Evolutionary conservation across 2,113 vertebrate species (phyloP).

Genomic region (Podilymbus podiceps): DNA sequence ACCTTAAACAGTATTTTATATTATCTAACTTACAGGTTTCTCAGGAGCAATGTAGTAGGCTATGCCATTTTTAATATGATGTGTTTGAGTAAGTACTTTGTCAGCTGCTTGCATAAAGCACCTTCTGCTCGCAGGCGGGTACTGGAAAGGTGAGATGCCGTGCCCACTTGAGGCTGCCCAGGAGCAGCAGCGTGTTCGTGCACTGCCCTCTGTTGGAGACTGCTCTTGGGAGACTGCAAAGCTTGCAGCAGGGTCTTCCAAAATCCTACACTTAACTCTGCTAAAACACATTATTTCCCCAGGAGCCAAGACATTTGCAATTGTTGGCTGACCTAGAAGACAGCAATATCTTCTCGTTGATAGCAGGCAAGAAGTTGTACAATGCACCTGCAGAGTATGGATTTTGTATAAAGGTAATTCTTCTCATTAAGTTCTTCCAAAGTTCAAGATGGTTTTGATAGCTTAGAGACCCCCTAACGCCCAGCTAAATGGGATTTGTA

Average conservation of each 20-base stretch:
- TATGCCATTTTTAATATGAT: neutral
- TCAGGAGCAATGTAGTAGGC: neutral
- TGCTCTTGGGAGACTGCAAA: neutral
- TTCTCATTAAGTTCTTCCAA: neutral
- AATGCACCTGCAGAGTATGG: conserved; percentile 88
- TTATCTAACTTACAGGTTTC: neutral
- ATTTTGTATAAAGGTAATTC: conserved; percentile 94
- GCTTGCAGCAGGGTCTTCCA: neutral
- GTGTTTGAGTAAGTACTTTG: neutral
- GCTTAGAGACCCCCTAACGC: neutral
- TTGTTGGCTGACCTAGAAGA: conserved; percentile 93
- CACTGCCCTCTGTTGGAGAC: conserved; percentile 16
- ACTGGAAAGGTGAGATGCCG: rapidly evolving
- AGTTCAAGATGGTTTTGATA: neutral
- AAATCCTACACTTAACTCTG: neutral
- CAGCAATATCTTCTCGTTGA: conserved; percentile 89
- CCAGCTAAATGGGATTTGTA: neutral
- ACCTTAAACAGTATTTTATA: neutral
- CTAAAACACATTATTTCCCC: neutral
- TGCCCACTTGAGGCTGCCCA: neutral
- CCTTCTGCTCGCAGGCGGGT: neutral
- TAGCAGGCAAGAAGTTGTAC: conserved; percentile 88
- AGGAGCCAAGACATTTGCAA: conserved; percentile 97
- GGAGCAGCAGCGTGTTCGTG: neutral
- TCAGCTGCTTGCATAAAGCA: neutral